phyloP scores from a whole-genome alignment of 1,140 invertebrate species.

The Carposina sasakii region DNA sequence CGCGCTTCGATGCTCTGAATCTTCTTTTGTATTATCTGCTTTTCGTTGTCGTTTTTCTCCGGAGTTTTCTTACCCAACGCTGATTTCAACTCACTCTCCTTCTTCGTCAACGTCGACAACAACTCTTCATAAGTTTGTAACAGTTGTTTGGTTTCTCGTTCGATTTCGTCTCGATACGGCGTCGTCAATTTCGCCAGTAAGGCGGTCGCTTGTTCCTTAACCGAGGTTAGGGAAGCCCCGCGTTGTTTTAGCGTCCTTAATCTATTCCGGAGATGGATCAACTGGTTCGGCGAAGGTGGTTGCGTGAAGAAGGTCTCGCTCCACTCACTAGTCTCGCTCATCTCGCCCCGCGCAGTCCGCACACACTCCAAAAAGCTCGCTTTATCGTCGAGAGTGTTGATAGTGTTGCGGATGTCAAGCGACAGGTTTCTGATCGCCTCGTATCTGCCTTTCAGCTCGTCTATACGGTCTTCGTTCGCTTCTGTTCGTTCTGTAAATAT shows the following conservation, averaged over 20 bases:
- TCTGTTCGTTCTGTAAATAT: too few species aligned
- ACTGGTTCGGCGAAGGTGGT: slow-evolving; percentile 39
- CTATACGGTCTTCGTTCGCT: slow-evolving; percentile 49
- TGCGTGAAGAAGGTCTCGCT: slow-evolving; percentile 45
- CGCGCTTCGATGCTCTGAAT: slow-evolving; percentile 51
- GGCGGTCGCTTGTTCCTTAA: slow-evolving; percentile 50
- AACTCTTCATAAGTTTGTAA: slow-evolving; percentile 41
- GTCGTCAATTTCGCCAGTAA: slow-evolving; percentile 49
- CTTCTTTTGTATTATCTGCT: slow-evolving; percentile 32
- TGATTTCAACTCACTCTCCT: slow-evolving; percentile 42
- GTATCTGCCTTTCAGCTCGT: slow-evolving; percentile 43
- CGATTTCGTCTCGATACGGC: slow-evolving; percentile 47
- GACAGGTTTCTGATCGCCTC: slow-evolving; percentile 44
- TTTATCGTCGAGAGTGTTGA: slow-evolving; percentile 55
- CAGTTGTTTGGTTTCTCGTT: slow-evolving; percentile 40
- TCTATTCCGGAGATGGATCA: slow-evolving; percentile 57
- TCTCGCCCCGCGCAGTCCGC: slow-evolving; percentile 35
- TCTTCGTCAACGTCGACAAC: slow-evolving; percentile 26
- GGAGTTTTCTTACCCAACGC: slow-evolving; percentile 30
- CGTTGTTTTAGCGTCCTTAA: slow-evolving; percentile 49
- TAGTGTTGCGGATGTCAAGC: slow-evolving; percentile 44
- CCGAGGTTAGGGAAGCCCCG: slow-evolving; percentile 48
- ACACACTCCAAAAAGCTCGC: slow-evolving; percentile 45
- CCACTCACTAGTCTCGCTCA: slow-evolving; percentile 49
- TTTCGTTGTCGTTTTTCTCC: slow-evolving; percentile 32